Evolutionary conservation across 2,888 invertebrate genomes (phyloP), one percentile per base, ranked within the genome.

Genomic region (Drosophila percnosoma): DNA sequence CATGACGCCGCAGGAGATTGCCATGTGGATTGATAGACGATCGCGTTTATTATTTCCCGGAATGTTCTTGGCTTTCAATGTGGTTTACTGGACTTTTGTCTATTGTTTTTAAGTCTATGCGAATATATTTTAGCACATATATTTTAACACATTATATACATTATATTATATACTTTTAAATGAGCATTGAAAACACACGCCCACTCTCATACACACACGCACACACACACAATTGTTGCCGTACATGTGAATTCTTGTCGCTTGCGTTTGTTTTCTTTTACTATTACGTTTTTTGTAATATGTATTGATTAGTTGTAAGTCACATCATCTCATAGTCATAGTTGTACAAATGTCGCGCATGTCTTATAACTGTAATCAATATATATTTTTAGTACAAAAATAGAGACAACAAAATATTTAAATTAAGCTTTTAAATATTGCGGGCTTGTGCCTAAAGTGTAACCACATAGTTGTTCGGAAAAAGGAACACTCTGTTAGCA

Each of bases 1-100:
- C 67, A 91, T 91, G 91, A 92, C 91, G 36, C 91, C 91, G 29
- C 91, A 91, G 66, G 91, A 91, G 71, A 91, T 91, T 61, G 92
- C 91, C 69, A 91, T 91, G 91, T 91, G 91, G 91, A 91, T 91
- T 49, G 91, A 91, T 67, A 73, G 92, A 36, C 82, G 91, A 10
- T 88, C 92, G 1, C 82, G 91, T 21, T 83, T 90, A 24, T 64
- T 91, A 21, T 91, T 91, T 72, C 91, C 91, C 1, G 78, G 88
- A 48, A 90, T 90, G 92, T 91, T 91, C 67, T 55, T 91, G 64
- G 90, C 87, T 4, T 91, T 91, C 29, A 91, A 91, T 80, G 90
- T 83, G 40, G 72, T 91, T 49, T 91, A 92, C 60, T 91, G 91
- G 91, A 91, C 92, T 34, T 91, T 91, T 84, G 91, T 91, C 60